Evolutionary conservation across 2,797 vertebrate species (phyloP), one percentile per base, ranked within the genome.

Genomic region (Hapalemur alaotrensis): DNA sequence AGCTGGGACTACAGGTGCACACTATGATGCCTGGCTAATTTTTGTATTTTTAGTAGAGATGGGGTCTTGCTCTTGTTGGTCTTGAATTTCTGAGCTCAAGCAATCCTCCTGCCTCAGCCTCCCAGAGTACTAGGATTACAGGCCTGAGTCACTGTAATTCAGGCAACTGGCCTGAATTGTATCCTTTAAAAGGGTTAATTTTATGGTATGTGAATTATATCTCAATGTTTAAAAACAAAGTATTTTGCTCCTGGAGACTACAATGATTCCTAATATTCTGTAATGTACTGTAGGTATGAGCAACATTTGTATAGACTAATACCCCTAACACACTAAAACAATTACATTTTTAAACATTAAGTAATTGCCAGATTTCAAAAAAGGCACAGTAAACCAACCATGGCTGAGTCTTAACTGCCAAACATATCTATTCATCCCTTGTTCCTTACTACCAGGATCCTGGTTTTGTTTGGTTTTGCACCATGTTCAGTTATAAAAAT

Each of bases 261-360:
- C 5, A 87, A 78, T 75, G 92, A 93, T n/a, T 93, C 94, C 96
- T 92, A 57, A 54, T 73, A 85, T 59, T 72, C 54, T 78, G 80
- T 57, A 80, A 89, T 13, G 43, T 28, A 75, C 14, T 80, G 7
- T 50, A 95, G 7, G 61, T 73, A 83, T 30, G 3, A 65, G 8
- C 23, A n/a, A 63, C 32, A 63, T 89, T 57, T 84, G 35, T 17
- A 8, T 15, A 79, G 17, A 91, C 28, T 43, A 88, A 69, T 75
- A 13, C 41, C 3, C 80, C n/a, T 79, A 65, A 83, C 46, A 83
- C 11, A 48, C 9, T 46, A 72, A 76, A 81, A 54, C 69, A 41
- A 63, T 57, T 23, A 79, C 3, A 70, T 78, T 87, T 92, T 89
- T 43, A 96, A 93, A 90, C 4, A 54, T 23, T 54, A 76, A 79